Percentiles rank a stretch among this genome's conserved stretches.
Evolutionary conservation across 35 echinoderm and acorn worm species (phyloP).

Genomic region (Ophioderma brevispina): DNA sequence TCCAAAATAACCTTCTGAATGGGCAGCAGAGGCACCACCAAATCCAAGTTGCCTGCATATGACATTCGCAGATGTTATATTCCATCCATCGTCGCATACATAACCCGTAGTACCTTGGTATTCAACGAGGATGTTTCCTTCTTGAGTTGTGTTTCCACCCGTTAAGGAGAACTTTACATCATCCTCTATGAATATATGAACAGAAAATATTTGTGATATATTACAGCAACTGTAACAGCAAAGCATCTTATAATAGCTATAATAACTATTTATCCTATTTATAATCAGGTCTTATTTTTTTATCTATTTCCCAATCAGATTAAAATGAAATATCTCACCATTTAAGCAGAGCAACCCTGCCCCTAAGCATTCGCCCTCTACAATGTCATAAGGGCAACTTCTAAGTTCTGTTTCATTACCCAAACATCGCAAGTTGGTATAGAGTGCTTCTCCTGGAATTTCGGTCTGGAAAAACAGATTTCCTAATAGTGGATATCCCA

Average conservation of each 20-base stretch:
- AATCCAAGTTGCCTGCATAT: constrained; percentile 46
- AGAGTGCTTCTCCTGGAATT: not conserved
- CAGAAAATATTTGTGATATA: no score
- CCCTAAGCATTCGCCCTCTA: not conserved
- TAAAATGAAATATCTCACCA: not conserved
- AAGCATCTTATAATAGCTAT: no score
- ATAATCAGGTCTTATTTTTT: no score
- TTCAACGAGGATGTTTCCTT: not conserved
- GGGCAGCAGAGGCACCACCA: not conserved
- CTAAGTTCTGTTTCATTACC: not conserved
- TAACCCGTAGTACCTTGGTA: constrained; percentile 13
- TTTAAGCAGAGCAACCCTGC: not conserved
- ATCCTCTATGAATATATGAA: not conserved
- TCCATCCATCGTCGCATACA: constrained; percentile 36
- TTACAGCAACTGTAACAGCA: no score
- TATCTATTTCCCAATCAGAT: no score
- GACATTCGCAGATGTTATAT: constrained; percentile 3
- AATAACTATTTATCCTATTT: no score
- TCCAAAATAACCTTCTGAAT: not conserved
- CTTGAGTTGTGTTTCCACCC: not conserved
- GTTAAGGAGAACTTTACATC: not conserved
- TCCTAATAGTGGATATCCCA: not conserved
- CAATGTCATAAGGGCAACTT: not conserved
- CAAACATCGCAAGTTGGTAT: not conserved
- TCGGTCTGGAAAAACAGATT: not conserved